These are phyloP conservation scores for Globodera ellingtonae DNA, from an alignment of 1,140 invertebrate species.

Conservation along the genomic window DNA sequence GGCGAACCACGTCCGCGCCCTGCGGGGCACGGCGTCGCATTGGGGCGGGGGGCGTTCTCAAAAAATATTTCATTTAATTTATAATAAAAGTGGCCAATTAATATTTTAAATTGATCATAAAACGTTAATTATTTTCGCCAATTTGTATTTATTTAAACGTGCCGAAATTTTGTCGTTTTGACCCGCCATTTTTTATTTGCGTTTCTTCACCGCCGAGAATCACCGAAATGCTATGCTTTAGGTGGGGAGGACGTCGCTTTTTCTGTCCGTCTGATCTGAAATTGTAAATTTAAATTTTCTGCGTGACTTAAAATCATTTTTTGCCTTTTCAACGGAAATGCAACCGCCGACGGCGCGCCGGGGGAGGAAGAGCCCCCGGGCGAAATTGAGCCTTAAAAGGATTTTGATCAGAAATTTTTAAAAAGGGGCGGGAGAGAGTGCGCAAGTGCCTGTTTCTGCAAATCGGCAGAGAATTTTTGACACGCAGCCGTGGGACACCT, in stretches of 20 bases:
- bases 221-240: slow-evolving; percentile 12
- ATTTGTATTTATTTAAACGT: not conserved
- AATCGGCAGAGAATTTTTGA: slow-evolving; percentile 86
- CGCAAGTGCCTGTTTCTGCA: slow-evolving; percentile 79
- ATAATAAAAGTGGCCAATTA: no score
- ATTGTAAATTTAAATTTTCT: not conserved
- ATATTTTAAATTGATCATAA: no score
- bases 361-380: slow-evolving; percentile 63
- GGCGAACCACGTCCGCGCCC: slow-evolving; percentile 94
- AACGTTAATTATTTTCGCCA: no score
- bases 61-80: not conserved
- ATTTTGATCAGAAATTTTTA: not conserved
- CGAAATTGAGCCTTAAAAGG: slow-evolving; percentile 68
- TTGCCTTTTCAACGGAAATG: not conserved
- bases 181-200: not conserved
- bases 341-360: not conserved
- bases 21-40: not conserved
- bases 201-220: not conserved
- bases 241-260: not conserved
- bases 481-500: slow-evolving; percentile 85
- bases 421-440: not conserved
- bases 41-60: not conserved
- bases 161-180: slow-evolving; percentile 6
- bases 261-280: not conserved
- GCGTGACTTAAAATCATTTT: not conserved